phyloP scores from a whole-genome alignment of 2,888 invertebrate genomes.

The Trisateles emortualis region DNA sequence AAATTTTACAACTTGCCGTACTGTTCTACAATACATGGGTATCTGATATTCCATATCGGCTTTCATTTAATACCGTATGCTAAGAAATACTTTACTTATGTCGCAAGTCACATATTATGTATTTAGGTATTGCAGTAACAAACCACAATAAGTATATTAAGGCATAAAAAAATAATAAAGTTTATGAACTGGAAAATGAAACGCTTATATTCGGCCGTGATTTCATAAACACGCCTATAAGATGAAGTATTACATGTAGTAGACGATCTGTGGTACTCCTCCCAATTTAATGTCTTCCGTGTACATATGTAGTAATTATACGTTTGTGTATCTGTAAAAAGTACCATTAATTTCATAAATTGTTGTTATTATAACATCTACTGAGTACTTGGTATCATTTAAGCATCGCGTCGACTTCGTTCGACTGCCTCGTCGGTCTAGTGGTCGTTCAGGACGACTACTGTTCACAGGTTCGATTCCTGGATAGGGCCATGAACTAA shows the following conservation, averaged over 20 bases:
- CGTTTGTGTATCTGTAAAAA: not conserved
- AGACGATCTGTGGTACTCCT: slow-evolving; percentile 9
- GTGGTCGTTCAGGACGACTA: too few species aligned
- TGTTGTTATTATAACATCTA: not conserved
- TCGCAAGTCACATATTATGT: not conserved
- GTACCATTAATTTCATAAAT: not conserved
- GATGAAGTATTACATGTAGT: slow-evolving; percentile 9
- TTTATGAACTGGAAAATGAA: slow-evolving; percentile 10
- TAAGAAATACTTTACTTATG: too few species aligned
- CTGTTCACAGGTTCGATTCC: too few species aligned
- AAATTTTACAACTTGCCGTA: too few species aligned
- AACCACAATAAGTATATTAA: not conserved
- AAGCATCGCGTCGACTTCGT: too few species aligned
- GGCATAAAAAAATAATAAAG: slow-evolving; percentile 7
- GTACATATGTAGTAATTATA: slow-evolving; percentile 1
- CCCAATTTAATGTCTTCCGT: slow-evolving; percentile 19
- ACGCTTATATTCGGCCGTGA: slow-evolving; percentile 9
- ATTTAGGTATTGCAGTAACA: not conserved
- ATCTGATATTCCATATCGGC: too few species aligned
- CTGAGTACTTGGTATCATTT: too few species aligned
- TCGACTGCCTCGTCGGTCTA: too few species aligned
- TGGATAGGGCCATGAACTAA: too few species aligned
- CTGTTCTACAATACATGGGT: too few species aligned
- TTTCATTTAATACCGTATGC: too few species aligned
- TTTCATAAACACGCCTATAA: slow-evolving; percentile 7